phyloP scores from a whole-genome alignment of 2,113 vertebrate species.

The Rhinogobius similis region DNA sequence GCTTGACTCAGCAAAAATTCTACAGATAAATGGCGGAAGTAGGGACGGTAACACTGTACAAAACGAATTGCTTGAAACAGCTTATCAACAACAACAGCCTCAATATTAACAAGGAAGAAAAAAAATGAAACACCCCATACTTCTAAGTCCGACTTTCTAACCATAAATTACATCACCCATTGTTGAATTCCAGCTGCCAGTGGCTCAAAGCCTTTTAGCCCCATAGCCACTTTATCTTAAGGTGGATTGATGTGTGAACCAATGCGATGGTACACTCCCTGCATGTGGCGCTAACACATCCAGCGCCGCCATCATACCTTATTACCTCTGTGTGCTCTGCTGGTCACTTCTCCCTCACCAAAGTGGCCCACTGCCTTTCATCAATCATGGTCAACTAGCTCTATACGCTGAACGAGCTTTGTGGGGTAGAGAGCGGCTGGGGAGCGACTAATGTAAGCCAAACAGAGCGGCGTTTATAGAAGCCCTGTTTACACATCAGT shows the following conservation, averaged over 20 bases:
- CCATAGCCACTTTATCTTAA: constrained; percentile 10
- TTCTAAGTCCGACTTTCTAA: neutral
- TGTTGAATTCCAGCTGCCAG: neutral
- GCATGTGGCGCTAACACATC: constrained; percentile 44
- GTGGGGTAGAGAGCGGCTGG: constrained; percentile 15
- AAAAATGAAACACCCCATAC: neutral
- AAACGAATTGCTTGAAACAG: too few relatives aligned
- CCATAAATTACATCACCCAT: neutral
- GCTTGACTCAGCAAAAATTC: too few relatives aligned
- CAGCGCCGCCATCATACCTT: constrained; percentile 56
- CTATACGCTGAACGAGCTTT: constrained; percentile 22
- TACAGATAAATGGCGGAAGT: too few relatives aligned
- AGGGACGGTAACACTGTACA: too few relatives aligned
- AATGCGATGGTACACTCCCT: constrained; percentile 35
- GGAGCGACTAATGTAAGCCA: constrained; percentile 22
- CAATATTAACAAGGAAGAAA: neutral
- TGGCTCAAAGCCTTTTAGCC: neutral
- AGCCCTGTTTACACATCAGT: constrained; percentile 16
- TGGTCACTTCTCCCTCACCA: constrained; percentile 53
- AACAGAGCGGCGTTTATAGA: constrained; percentile 7
- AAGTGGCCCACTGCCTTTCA: constrained; percentile 39
- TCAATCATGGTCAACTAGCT: constrained; percentile 67
- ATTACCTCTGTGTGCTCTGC: constrained; percentile 55
- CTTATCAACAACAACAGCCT: too few relatives aligned
- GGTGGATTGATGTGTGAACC: constrained; percentile 41